Conservation (phyloP, 1,140 invertebrate species). For the Neodiprion virginianus region DNA sequence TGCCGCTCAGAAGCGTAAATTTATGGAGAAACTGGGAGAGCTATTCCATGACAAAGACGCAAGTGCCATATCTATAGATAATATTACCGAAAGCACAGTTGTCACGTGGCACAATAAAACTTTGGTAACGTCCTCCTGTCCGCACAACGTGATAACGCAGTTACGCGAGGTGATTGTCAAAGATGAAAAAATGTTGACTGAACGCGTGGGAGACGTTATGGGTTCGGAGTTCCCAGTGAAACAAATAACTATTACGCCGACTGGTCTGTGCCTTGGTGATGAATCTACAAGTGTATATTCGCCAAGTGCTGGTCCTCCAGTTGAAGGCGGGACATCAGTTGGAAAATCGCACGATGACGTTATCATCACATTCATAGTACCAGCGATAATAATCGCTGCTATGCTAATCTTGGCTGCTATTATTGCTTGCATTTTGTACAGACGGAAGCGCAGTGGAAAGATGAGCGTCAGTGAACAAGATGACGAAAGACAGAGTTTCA, state of each 20-base stretch:
- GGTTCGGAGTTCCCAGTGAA: slow-evolving; percentile 80
- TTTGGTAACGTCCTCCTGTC: slow-evolving; percentile 73
- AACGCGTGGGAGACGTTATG: slow-evolving; percentile 75
- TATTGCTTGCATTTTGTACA: slow-evolving; percentile 88
- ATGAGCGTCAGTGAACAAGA: slow-evolving; percentile 78
- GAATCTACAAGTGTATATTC: slow-evolving; percentile 61
- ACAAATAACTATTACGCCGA: slow-evolving; percentile 73
- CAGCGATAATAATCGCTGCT: slow-evolving; percentile 85
- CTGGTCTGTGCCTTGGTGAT: slow-evolving; percentile 73
- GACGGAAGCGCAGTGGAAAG: slow-evolving; percentile 81
- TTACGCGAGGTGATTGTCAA: slow-evolving; percentile 73
- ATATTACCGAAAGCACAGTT: slow-evolving; percentile 64
- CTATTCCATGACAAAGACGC: slow-evolving; percentile 80
- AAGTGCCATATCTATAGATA: slow-evolving; percentile 71
- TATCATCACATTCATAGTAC: slow-evolving; percentile 88
- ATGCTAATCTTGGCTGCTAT: slow-evolving; percentile 88
- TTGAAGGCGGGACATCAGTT: slow-evolving; percentile 62
- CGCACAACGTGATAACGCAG: slow-evolving; percentile 74
- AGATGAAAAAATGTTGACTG: slow-evolving; percentile 68
- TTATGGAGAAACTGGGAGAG: slow-evolving; percentile 77
- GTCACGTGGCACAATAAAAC: slow-evolving; percentile 84
- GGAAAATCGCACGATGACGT: slow-evolving; percentile 75
- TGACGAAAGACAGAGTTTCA: slow-evolving; percentile 81
- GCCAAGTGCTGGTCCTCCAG: slow-evolving; percentile 46
- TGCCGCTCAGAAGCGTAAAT: slow-evolving; percentile 73